Conservation (phyloP, 1,140 invertebrate species). For the Neodiprion lecontei region DNA sequence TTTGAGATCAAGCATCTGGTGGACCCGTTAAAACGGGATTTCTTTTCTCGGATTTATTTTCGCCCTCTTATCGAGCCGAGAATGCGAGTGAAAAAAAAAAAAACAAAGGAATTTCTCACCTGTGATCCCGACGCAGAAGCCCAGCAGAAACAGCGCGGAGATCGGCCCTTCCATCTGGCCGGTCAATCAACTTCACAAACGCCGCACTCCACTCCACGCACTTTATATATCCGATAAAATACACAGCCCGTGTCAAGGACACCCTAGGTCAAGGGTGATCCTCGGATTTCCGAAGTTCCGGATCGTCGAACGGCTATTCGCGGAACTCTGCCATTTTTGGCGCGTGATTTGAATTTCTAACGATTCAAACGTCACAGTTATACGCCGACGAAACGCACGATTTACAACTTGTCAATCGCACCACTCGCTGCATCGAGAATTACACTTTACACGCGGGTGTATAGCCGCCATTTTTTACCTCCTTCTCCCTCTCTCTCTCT, state of each 20-base stretch:
- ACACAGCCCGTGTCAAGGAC: conserved; percentile 4
- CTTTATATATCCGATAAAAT: neutral
- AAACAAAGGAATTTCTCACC: neutral
- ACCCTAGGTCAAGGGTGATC: conserved; percentile 9
- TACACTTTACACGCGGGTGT: neutral
- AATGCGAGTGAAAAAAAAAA: too few species aligned
- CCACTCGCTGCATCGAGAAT: neutral
- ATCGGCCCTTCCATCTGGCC: conserved; percentile 9
- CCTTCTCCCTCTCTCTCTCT: conserved; percentile 2
- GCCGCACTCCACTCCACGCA: neutral
- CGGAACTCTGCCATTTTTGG: conserved; percentile 12
- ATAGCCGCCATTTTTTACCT: conserved; percentile 3
- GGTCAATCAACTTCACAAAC: neutral
- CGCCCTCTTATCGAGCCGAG: neutral
- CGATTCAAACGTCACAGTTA: neutral
- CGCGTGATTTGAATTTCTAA: conserved; percentile 23
- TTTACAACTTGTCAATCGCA: conserved; percentile 2
- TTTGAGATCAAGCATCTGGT: too few species aligned
- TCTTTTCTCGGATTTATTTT: neutral
- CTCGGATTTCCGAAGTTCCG: neutral
- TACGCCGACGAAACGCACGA: neutral
- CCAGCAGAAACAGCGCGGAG: neutral
- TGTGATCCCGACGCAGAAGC: neutral
- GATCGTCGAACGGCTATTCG: neutral
- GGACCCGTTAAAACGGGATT: too few species aligned